A percentile compares a stretch with the other conserved stretches of the same genome.
Conservation (phyloP, 2,888 invertebrate genomes). For the Tipula lateralis region DNA sequence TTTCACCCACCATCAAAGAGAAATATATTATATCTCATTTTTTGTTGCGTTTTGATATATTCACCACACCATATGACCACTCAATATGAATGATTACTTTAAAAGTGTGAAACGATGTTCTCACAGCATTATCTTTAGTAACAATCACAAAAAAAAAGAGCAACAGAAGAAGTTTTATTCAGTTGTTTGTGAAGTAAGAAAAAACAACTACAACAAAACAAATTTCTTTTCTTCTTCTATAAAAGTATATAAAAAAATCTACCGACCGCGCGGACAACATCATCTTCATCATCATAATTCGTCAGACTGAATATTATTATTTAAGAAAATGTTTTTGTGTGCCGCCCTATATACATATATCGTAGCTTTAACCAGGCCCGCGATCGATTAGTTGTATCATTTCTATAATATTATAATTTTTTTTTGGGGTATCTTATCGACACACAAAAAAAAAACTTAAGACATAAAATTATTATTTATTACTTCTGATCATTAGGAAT, state of each 20-base stretch:
- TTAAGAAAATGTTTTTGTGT: not conserved
- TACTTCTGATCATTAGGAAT: not conserved
- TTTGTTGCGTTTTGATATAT: conserved; percentile 5
- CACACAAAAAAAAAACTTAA: not conserved
- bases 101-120: conserved; percentile 29
- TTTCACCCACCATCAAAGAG: not conserved
- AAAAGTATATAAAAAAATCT: not conserved
- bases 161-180: conserved; percentile 24
- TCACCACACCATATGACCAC: conserved; percentile 24
- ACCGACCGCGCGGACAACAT: conserved; percentile 11
- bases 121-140: conserved; percentile 28
- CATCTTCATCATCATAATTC: conserved; percentile 19
- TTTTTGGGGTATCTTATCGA: not conserved
- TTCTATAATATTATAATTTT: not conserved
- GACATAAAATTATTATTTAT: conserved; percentile 24
- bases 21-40: not conserved
- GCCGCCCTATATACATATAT: not conserved
- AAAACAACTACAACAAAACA: not conserved
- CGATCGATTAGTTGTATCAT: not conserved
- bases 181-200: not conserved
- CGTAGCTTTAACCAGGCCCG: not conserved
- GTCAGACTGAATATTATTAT: not conserved
- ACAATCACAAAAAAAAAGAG: not conserved
- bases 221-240: not conserved
- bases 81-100: conserved; percentile 28